phyloP scores from a whole-genome alignment of 2,888 invertebrate species.

The Lasioglossum morio region DNA sequence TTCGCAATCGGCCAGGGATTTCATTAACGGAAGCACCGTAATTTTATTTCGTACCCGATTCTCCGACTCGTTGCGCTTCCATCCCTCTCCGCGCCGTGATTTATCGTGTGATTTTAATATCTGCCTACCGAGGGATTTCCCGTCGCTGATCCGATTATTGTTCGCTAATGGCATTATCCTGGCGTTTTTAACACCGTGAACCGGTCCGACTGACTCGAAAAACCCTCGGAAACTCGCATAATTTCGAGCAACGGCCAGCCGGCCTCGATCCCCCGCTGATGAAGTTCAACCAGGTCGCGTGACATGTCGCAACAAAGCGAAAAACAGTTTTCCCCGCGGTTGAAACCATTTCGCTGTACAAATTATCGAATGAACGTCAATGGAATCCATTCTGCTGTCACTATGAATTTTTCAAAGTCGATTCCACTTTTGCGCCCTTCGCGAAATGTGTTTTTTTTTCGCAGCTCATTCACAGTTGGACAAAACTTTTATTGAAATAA shows the following conservation, averaged over 20 bases:
- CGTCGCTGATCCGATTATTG: constrained; percentile 36
- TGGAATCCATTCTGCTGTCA: not conserved
- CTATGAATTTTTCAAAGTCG: not conserved
- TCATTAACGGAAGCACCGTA: constrained; percentile 42
- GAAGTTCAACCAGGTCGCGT: constrained; percentile 13
- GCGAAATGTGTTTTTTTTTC: not conserved
- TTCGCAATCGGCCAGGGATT: constrained; percentile 24
- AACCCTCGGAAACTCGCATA: not conserved
- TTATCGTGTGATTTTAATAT: constrained; percentile 46
- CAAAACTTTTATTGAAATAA: too few species aligned
- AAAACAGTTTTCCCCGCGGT: constrained; percentile 1
- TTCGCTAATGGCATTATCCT: constrained; percentile 32
- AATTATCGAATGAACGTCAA: not conserved
- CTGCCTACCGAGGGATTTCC: constrained; percentile 17
- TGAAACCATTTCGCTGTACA: not conserved
- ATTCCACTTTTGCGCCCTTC: not conserved
- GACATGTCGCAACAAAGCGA: not conserved
- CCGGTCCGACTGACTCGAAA: not conserved
- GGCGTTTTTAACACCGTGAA: constrained; percentile 28
- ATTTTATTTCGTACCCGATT: constrained; percentile 36
- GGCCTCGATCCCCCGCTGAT: not conserved
- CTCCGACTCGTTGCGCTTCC: constrained; percentile 10
- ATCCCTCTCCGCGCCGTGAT: not conserved
- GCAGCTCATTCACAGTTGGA: not conserved
- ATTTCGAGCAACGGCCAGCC: not conserved